Percentiles rank a stretch among this genome's conserved stretches.
Evolutionary conservation across 1,140 invertebrate species (phyloP).

Genomic region (Pomacea maculata): DNA sequence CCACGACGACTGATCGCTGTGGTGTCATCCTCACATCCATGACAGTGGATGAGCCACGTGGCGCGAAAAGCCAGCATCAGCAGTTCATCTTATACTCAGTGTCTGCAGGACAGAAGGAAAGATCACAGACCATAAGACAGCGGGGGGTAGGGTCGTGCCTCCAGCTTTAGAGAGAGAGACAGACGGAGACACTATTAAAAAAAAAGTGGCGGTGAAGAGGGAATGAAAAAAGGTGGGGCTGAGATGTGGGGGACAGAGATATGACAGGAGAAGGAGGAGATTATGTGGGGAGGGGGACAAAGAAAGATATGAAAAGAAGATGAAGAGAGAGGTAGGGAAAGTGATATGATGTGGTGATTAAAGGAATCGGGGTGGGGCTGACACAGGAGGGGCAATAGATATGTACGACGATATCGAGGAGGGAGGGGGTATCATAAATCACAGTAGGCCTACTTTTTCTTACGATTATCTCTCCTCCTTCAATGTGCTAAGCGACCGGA

Average conservation of each 20-base stretch:
- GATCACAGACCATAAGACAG: not conserved
- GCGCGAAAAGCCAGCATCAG: not conserved
- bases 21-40: not conserved
- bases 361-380: not conserved
- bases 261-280: not conserved
- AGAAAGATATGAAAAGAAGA: not conserved
- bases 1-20: not conserved
- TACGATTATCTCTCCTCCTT: no score
- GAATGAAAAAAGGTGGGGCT: not conserved
- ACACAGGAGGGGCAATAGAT: no score
- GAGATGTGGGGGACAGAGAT: not conserved
- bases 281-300: not conserved
- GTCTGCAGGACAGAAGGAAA: not conserved
- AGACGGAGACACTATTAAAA: slow-evolving; percentile 2
- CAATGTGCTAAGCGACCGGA: no score
- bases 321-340: not conserved
- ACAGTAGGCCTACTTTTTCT: no score
- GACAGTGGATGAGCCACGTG: not conserved
- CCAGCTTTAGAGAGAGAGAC: not conserved
- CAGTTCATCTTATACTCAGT: not conserved
- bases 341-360: not conserved
- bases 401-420: no score
- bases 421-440: no score
- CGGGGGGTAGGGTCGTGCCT: not conserved
- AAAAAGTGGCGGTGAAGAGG: slow-evolving; percentile 4